Evolutionary conservation across 1,140 invertebrate genomes (phyloP).

Genomic region (Arion vulgaris): DNA sequence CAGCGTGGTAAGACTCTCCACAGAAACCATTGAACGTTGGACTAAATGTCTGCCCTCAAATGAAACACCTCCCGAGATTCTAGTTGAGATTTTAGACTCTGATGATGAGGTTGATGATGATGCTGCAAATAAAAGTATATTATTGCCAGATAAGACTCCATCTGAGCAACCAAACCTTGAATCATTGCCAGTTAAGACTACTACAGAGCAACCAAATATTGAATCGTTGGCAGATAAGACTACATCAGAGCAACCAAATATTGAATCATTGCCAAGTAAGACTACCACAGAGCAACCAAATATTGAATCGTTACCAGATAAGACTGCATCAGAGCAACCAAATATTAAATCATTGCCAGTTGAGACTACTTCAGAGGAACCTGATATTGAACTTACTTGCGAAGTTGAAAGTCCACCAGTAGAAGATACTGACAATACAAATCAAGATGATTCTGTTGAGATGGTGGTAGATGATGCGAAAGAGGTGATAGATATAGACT

Average conservation of each 20-base stretch:
- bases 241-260: too few species aligned
- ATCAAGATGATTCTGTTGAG: background rate
- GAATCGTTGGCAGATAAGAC: too few species aligned
- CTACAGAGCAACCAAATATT: background rate
- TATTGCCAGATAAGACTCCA: too few species aligned
- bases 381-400: constrained; percentile 19
- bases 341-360: background rate
- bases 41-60: constrained; percentile 18
- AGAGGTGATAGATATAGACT: background rate
- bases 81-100: constrained; percentile 39
- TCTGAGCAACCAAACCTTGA: too few species aligned
- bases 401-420: constrained; percentile 15
- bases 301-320: too few species aligned
- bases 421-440: background rate
- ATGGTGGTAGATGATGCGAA: background rate
- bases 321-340: too few species aligned
- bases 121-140: background rate
- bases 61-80: constrained; percentile 15
- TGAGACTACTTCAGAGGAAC: background rate
- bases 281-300: background rate
- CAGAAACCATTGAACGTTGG: constrained; percentile 23
- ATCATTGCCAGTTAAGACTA: background rate
- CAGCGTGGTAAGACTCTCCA: constrained; percentile 25
- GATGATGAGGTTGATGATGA: constrained; percentile 20
- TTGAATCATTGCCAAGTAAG: background rate